Evolutionary conservation across 2,888 invertebrate genomes (phyloP).

Genomic region (Drosophila subquinaria): DNA sequence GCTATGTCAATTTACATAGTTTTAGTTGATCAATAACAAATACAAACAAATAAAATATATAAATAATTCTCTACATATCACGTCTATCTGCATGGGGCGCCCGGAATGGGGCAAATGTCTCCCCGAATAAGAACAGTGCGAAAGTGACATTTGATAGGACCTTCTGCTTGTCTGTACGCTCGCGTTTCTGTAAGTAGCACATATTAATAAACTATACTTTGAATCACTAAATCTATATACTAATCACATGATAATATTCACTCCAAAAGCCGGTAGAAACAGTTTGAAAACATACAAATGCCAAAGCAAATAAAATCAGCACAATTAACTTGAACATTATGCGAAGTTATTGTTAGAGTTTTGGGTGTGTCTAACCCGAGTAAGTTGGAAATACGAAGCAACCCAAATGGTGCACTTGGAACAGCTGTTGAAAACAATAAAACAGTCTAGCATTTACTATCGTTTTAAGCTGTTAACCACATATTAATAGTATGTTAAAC

Average conservation of each 20-base stretch:
- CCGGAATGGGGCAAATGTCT: slow-evolving; percentile 16
- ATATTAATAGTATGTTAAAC: background rate
- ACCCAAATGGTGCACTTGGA: background rate
- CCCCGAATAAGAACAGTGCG: slow-evolving; percentile 11
- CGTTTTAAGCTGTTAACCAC: background rate
- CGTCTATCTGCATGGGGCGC: slow-evolving; percentile 9
- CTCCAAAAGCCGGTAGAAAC: slow-evolving; percentile 14
- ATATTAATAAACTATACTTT: background rate
- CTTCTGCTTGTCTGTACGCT: slow-evolving; percentile 30
- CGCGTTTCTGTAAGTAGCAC: slow-evolving; percentile 14
- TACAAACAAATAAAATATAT: slow-evolving; percentile 16
- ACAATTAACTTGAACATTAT: slow-evolving; percentile 23
- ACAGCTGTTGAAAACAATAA: background rate
- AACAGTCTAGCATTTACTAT: background rate
- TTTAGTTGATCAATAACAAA: slow-evolving; percentile 24
- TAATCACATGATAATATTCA: slow-evolving; percentile 28
- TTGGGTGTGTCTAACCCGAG: slow-evolving; percentile 2
- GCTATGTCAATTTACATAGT: slow-evolving; percentile 29
- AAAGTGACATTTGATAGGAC: slow-evolving; percentile 43
- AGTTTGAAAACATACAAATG: slow-evolving; percentile 4
- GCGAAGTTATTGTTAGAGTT: background rate
- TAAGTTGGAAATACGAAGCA: background rate
- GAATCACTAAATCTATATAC: background rate
- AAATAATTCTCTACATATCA: background rate
- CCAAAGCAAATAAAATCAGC: slow-evolving; percentile 9